phyloP scores from a whole-genome alignment of 2,797 vertebrate species.

The Alauda arvensis region DNA sequence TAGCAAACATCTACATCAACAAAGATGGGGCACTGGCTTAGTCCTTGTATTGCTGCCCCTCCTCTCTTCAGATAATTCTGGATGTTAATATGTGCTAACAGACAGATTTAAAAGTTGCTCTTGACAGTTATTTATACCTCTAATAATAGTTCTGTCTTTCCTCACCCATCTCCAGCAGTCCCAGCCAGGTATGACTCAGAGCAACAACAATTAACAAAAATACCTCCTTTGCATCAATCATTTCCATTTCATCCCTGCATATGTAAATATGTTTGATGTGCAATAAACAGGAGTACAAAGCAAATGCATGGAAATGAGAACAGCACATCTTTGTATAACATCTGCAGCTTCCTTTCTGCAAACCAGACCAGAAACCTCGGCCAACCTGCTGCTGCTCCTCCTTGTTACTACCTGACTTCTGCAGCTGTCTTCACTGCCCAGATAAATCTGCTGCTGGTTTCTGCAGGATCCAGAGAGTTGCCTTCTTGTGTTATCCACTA shows the following conservation, averaged over 20 bases:
- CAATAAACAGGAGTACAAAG: neutral
- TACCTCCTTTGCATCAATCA: conserved; percentile 45
- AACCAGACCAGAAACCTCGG: accelerated
- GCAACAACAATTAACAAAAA: conserved; percentile 40
- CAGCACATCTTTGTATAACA: neutral
- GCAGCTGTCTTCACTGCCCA: neutral
- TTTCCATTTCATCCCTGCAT: conserved; percentile 41
- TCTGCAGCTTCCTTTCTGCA: neutral
- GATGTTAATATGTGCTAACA: neutral
- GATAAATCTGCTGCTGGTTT: neutral
- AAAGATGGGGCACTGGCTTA: neutral
- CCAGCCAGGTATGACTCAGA: conserved; percentile 23
- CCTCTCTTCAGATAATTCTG: neutral
- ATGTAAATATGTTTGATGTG: conserved; percentile 27
- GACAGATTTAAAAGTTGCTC: conserved; percentile 5
- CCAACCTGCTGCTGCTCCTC: neutral
- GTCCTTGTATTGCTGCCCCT: neutral
- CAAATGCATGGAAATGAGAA: conserved; percentile 55
- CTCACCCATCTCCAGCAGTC: neutral
- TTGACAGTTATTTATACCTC: conserved; percentile 16
- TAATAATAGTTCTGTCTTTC: conserved; percentile 28
- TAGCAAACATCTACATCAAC: neutral
- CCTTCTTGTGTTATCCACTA: neutral
- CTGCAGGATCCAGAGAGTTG: neutral
- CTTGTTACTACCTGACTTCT: neutral